Base-by-base conservation (phyloP, 1,140 invertebrate species). In the Proctacanthus coquilletti region DNA sequence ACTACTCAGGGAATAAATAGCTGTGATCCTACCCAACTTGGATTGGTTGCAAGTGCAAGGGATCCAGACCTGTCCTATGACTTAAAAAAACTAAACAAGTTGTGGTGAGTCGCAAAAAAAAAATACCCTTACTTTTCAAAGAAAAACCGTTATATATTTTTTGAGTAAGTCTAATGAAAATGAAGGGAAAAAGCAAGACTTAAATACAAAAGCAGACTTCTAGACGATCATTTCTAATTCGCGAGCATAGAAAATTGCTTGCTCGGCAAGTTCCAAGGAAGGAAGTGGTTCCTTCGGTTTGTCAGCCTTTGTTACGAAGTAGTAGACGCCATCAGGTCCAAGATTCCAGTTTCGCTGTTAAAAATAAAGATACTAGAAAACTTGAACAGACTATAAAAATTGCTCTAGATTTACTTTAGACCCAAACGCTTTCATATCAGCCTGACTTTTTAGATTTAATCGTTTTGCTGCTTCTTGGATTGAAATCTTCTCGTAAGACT, bases 151-250 rank as follows among this genome's bases (percentile, higher is more conserved):
- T n/a, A n/a, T n/a, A n/a, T n/a, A n/a, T n/a, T n/a, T n/a, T n/a
- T n/a, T n/a, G n/a, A n/a, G n/a, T n/a, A n/a, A n/a, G n/a, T n/a
- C n/a, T n/a, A n/a, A n/a, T n/a, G n/a, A n/a, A n/a, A n/a, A n/a
- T n/a, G n/a, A n/a, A n/a, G n/a, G n/a, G n/a, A n/a, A n/a, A n/a
- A n/a, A n/a, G n/a, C n/a, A n/a, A n/a, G n/a, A n/a, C n/a, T n/a
- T n/a, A n/a, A n/a, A n/a, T n/a, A n/a, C n/a, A n/a, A n/a, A n/a
- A n/a, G 23, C 23, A 27, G 13, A 31, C 15, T 25, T 52, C 71
- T 84, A 98, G 37, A 98, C 92, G 70, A 99, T 98, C 87, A 95
- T 97, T 71, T 99, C 95, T 35, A 99, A 69, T 70, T 99, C 93
- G 56, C 84, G 78, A 11, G 95, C 95, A 69, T 99, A 99, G 60